phyloP scores from a whole-genome alignment of 1,140 invertebrate species.

The Elysia chlorotica region DNA sequence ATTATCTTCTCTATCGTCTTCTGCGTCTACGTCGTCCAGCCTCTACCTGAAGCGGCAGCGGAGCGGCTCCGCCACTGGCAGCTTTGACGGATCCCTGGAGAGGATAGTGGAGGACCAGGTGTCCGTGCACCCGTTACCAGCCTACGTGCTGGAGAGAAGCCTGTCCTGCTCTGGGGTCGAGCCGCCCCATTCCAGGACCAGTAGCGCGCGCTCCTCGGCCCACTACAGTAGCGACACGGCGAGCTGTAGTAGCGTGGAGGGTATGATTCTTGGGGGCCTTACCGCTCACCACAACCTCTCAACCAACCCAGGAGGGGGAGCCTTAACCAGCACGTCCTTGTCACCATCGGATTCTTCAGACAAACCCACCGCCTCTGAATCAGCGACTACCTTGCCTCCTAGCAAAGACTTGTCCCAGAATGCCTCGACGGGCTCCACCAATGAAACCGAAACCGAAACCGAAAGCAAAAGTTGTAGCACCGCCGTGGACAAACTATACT shows the following conservation, averaged over 20 bases:
- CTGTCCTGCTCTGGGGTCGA: neutral
- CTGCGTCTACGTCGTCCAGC: neutral
- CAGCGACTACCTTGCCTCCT: neutral
- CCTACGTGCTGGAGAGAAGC: neutral
- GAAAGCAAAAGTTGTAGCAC: too few relatives aligned
- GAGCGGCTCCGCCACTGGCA: neutral
- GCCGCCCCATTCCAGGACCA: neutral
- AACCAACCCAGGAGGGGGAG: too few relatives aligned
- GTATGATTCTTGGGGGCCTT: too few relatives aligned
- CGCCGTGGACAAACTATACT: too few relatives aligned
- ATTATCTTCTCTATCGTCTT: too few relatives aligned
- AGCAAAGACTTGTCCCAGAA: slow-evolving; percentile 1
- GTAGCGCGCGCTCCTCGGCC: neutral
- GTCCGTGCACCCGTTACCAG: neutral
- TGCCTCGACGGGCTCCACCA: neutral
- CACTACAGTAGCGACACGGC: neutral
- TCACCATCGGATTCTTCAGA: neutral
- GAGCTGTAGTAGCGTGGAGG: neutral
- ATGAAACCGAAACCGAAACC: neutral
- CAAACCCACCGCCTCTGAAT: neutral
- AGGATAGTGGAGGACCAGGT: neutral
- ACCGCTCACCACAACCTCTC: too few relatives aligned
- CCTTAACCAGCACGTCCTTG: neutral
- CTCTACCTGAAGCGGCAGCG: neutral
- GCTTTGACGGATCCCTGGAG: neutral